These are phyloP conservation scores for Tichodroma muraria DNA, from an alignment of 2,113 vertebrate genomes.

Conservation along the genomic window DNA sequence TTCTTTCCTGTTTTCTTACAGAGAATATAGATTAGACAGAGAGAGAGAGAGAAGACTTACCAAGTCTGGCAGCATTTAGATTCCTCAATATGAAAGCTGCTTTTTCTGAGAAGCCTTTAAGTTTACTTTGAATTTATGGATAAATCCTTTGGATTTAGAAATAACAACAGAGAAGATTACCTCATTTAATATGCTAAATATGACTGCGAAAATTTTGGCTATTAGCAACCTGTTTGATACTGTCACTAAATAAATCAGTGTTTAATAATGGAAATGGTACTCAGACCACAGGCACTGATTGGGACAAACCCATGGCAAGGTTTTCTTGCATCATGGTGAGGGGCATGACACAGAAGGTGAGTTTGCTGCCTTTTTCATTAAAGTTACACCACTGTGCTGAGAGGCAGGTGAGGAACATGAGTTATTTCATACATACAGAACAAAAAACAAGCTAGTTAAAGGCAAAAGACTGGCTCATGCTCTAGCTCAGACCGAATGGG, in stretches of 20 bases:
- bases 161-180: not conserved
- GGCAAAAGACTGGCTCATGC: not conserved
- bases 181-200: not conserved
- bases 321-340: not conserved
- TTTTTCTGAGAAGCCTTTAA: not conserved
- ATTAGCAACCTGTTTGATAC: not conserved
- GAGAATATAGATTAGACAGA: not conserved
- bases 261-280: not conserved
- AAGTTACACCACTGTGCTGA: not conserved
- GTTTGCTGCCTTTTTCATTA: not conserved
- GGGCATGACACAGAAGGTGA: not conserved
- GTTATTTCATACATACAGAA: not conserved
- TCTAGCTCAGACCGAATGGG: not conserved
- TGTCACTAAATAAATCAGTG: not conserved
- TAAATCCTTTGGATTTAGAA: not conserved
- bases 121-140: not conserved
- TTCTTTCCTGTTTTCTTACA: not conserved
- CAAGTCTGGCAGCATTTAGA: not conserved
- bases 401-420: not conserved
- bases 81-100: not conserved
- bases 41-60: not conserved
- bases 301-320: not conserved
- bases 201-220: not conserved
- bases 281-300: not conserved
- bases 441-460: not conserved